Percentiles rank a stretch among this genome's conserved stretches.
phyloP scores from a whole-genome alignment of 2,797 vertebrate genomes.

The Lindbergichthys nudifrons region DNA sequence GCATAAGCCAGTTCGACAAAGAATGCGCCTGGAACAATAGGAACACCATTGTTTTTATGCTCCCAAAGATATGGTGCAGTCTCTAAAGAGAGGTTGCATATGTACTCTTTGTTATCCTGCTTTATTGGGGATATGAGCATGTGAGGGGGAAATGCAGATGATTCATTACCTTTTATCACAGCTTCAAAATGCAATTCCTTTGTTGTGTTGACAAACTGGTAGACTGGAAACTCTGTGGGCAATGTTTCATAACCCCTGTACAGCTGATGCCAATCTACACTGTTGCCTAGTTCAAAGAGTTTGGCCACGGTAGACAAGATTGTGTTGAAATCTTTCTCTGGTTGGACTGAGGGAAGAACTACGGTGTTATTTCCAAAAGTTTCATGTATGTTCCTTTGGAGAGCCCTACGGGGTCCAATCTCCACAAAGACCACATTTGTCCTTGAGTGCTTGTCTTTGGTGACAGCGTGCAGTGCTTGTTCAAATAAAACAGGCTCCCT shows the following conservation, averaged over 20 bases:
- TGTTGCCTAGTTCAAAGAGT: slow-evolving; percentile 82
- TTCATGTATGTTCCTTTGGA: slow-evolving; percentile 88
- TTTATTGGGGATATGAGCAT: slow-evolving; percentile 70
- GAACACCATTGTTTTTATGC: slow-evolving; percentile 85
- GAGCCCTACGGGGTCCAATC: slow-evolving; percentile 85
- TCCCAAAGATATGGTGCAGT: slow-evolving; percentile 83
- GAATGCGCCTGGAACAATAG: slow-evolving; percentile 87
- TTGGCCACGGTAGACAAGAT: slow-evolving; percentile 77
- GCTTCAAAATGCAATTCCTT: slow-evolving; percentile 79
- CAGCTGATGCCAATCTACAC: slow-evolving; percentile 81
- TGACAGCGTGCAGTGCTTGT: slow-evolving; percentile 76
- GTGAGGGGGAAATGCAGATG: slow-evolving; percentile 66
- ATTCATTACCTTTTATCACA: slow-evolving; percentile 73
- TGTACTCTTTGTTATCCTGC: slow-evolving; percentile 66
- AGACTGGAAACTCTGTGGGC: slow-evolving; percentile 83
- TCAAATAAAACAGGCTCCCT: slow-evolving; percentile 87
- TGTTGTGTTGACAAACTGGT: slow-evolving; percentile 87
- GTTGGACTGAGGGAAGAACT: slow-evolving; percentile 84
- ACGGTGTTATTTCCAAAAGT: slow-evolving; percentile 80
- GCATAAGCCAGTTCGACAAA: slow-evolving; percentile 88
- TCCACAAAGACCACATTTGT: slow-evolving; percentile 88
- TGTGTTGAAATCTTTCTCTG: slow-evolving; percentile 78
- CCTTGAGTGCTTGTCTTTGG: slow-evolving; percentile 52
- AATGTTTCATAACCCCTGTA: slow-evolving; percentile 81
- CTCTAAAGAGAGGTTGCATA: slow-evolving; percentile 79